Evolutionary conservation across 2,888 invertebrate species (phyloP).

Genomic region (Prenolepis imparis): DNA sequence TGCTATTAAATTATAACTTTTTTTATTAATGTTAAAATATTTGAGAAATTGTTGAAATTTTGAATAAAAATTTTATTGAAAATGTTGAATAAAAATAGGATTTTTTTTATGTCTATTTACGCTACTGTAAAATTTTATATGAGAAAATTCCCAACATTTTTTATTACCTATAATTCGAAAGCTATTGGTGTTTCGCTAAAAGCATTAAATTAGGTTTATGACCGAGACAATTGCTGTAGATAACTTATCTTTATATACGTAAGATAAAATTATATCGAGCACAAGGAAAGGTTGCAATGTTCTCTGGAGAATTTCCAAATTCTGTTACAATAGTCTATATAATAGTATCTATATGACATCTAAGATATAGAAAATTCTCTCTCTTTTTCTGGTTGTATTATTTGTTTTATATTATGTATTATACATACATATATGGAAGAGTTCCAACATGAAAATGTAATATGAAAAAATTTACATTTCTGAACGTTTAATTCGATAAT

Average conservation of each 20-base stretch:
- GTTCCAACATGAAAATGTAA: not conserved
- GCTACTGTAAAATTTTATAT: not conserved
- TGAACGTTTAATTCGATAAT: not conserved
- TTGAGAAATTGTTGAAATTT: too few relatives aligned
- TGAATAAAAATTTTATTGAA: too few relatives aligned
- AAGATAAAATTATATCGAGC: constrained; percentile 1
- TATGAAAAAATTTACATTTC: not conserved
- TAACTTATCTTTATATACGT: constrained; percentile 19
- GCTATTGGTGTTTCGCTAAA: not conserved
- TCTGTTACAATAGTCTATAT: not conserved
- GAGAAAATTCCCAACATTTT: not conserved
- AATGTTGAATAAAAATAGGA: not conserved
- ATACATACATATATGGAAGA: not conserved
- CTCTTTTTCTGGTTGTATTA: not conserved
- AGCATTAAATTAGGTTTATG: constrained; percentile 27
- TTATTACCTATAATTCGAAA: constrained; percentile 4
- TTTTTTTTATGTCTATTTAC: not conserved
- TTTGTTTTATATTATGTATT: not conserved
- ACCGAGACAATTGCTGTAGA: not conserved
- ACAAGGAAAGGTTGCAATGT: not conserved
- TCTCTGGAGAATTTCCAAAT: constrained; percentile 32
- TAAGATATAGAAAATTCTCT: not conserved
- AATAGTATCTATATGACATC: not conserved
- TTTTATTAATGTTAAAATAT: not conserved
- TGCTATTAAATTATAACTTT: not conserved